Base-by-base conservation (phyloP, 2,797 vertebrate species). In the Cygnus olor region DNA sequence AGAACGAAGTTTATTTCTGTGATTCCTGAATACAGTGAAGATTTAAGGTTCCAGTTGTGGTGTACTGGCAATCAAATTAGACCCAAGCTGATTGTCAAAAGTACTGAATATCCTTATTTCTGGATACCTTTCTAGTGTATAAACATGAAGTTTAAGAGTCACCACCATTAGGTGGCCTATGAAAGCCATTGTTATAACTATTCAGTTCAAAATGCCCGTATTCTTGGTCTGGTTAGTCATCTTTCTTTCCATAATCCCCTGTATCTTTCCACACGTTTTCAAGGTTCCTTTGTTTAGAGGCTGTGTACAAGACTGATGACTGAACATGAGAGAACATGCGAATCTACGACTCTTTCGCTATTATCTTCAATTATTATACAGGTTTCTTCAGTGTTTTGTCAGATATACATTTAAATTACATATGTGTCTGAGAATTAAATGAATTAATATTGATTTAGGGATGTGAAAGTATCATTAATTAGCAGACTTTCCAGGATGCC, bases 201-300 rank as follows among this genome's bases (percentile, higher is more conserved):
- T 34, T 73, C 15, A 53, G 3, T 61, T 14, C 21, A 32, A 83
- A 71, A 27, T 78, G 2, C 54, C 8, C 57, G 0, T 71, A 45
- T 11, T 44, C 10, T 2, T 2, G 25, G 30, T 42, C 16, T 54
- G 19, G 28, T 7, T 79, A 58, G 36, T 20, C 6, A 36, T 9
- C 14, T 36, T 90, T 84, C 36, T 69, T 82, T 81, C 14, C 20
- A 9, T 68, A 30, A 47, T 49, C 2, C 10, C 3, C 11, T 16
- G 0, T 27, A 36, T 34, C 1, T 4, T 77, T 82, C 20, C 25
- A 15, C 0, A 4, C 2, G 5, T 72, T 61, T 85, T 21, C 16
- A 53, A 53, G 66, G 2, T 47, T 79, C 15, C 12, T 47, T 51
- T 91, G 40, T 5, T 56, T 38, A 77, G 12, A 25, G 20, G 17